Base-by-base conservation (phyloP, 2,797 vertebrate species). In the Margarornis squamiger region DNA sequence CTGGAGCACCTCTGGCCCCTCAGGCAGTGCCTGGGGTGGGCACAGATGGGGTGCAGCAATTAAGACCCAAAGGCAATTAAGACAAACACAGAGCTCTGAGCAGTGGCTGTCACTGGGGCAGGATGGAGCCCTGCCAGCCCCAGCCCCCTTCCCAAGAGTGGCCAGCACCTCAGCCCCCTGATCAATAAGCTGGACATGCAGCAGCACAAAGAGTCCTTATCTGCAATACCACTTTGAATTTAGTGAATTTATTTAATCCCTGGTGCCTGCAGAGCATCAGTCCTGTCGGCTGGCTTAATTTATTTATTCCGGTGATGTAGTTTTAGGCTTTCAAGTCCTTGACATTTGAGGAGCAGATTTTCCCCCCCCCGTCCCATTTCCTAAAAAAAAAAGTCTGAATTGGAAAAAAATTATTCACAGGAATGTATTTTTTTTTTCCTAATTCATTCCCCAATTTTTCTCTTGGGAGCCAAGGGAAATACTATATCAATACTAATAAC, bases 131-230 rank as follows among this genome's bases (percentile, higher is more conserved):
- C 0, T 6, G 68, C 83, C 88, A 80, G 54, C 72, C 70, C 49
- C 65, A 74, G 89, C 36, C 36, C 68, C 91, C 68, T 90, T 75
- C 63, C 86, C 93, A 88, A 63, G 95, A 78, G 95, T 52, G 87
- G 79, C 54, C 85, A 94, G 82, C 91, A 88, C 95, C 93, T 91
- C 95, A 45, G 75, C 77, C 82, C 93, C 81, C 72, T 24, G 90
- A 93, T 92, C 95, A 95, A 96, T 96, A 90, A 92, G 54, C 76
- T 84, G 92, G 81, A 94, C 93, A 93, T 96, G 93, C 93, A 93
- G 92, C 76, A 57, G 92, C 95, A 96, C 95, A 96, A 95, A 94
- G 91, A 92, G 88, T 89, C 71, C 95, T 95, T 96, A 93, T 95
- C 95, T 94, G 86, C 85, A 90, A 55, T 46, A 70, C 73, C 86